These are phyloP conservation scores for Spea hammondii DNA, from an alignment of 2,797 vertebrate genomes.

Conservation along the genomic window DNA sequence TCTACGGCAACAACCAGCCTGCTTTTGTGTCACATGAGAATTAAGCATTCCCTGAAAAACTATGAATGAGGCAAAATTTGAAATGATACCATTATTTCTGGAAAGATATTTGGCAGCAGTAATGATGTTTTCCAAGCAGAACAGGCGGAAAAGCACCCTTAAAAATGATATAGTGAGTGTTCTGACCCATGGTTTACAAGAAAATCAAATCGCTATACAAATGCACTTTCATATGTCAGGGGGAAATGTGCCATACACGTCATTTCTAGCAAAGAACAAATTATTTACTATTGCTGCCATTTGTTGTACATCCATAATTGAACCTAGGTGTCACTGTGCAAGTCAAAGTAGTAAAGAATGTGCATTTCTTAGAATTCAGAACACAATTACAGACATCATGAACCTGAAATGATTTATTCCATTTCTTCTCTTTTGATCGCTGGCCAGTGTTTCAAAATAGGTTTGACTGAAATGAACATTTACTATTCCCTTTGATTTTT, in stretches of 20 bases:
- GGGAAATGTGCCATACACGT: background rate
- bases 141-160: too few species aligned
- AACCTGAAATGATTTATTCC: background rate
- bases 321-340: background rate
- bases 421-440: background rate
- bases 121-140: too few species aligned
- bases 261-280: background rate
- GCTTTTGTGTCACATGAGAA: too few species aligned
- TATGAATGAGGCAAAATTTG: too few species aligned
- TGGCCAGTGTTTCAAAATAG: background rate
- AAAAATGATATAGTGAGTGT: too few species aligned
- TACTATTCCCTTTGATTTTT: slow-evolving; percentile 1
- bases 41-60: too few species aligned
- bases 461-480: background rate
- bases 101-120: too few species aligned
- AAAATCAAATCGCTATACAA: too few species aligned
- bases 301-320: background rate
- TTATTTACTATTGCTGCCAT: background rate
- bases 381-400: background rate
- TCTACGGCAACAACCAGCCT: too few species aligned
- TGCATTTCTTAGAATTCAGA: background rate
- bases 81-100: too few species aligned
- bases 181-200: too few species aligned
- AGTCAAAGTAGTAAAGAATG: background rate
- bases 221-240: too few species aligned